Conservation (phyloP, 1,140 invertebrate genomes). For the Fopius arisanus region DNA sequence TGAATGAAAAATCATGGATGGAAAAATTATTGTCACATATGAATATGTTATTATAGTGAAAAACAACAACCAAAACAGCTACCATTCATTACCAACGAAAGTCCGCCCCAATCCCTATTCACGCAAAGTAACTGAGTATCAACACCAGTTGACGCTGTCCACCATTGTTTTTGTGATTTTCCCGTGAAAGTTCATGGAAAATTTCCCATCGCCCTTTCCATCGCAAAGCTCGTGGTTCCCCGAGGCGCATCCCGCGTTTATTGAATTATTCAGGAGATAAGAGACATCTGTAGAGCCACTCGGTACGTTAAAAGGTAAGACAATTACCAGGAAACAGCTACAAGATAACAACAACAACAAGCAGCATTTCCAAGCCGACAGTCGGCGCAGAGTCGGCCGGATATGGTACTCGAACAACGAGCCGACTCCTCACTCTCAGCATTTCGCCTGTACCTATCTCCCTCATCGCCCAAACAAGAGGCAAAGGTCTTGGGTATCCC, state of each 20-base stretch:
- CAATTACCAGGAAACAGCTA: conserved; percentile 50
- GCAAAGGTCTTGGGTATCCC: not conserved
- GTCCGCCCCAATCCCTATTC: not conserved
- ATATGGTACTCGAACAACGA: conserved; percentile 43
- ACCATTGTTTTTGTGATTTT: conserved; percentile 4
- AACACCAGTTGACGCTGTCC: not conserved
- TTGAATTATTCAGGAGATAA: conserved; percentile 54
- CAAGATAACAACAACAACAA: conserved; percentile 47
- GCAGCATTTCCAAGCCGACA: conserved; percentile 40
- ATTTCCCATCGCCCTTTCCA: not conserved
- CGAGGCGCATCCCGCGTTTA: conserved; percentile 40
- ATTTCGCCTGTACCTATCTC: not conserved
- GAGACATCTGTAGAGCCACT: conserved; percentile 38
- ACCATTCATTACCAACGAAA: no score
- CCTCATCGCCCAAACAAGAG: not conserved
- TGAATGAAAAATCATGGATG: no score
- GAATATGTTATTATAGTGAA: no score
- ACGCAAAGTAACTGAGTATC: not conserved
- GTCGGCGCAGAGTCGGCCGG: conserved; percentile 32
- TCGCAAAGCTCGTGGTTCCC: conserved; percentile 1
- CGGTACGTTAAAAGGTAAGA: conserved; percentile 44
- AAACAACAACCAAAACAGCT: no score
- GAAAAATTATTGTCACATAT: no score
- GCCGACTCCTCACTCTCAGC: conserved; percentile 7
- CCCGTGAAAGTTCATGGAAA: not conserved